Evolutionary conservation across 2,113 vertebrate species (phyloP).

Genomic region (Passer montanus): DNA sequence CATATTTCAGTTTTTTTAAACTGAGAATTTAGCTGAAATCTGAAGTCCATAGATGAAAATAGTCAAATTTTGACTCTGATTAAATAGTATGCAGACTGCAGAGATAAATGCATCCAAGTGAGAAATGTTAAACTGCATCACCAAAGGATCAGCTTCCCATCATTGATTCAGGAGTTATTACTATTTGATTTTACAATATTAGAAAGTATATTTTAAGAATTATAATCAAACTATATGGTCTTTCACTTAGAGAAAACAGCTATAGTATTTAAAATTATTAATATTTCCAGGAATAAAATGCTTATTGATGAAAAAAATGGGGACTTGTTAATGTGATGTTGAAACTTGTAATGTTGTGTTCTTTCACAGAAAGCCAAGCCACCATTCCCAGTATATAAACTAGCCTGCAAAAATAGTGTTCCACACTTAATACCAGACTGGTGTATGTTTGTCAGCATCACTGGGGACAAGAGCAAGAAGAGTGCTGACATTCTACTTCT

Average conservation of each 20-base stretch:
- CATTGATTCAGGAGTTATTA: background rate
- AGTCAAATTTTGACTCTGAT: background rate
- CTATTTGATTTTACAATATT: background rate
- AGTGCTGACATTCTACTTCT: conserved; percentile 13
- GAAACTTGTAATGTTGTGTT: background rate
- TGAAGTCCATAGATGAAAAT: background rate
- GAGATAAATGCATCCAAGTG: background rate
- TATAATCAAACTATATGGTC: background rate
- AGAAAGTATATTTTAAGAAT: background rate
- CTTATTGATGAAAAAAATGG: background rate
- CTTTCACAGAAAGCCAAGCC: background rate
- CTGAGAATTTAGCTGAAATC: background rate
- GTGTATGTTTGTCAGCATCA: conserved; percentile 39
- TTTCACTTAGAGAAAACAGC: background rate
- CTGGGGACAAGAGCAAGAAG: conserved; percentile 40
- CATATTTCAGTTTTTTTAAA: background rate
- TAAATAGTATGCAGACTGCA: background rate
- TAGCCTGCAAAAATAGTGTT: background rate
- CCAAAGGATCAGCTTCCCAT: background rate
- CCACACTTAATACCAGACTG: background rate
- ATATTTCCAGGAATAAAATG: background rate
- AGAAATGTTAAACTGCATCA: background rate
- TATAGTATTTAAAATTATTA: background rate
- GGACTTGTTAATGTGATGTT: background rate
- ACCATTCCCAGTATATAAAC: background rate